Evolutionary conservation across 53 echinoderm and acorn worm genomes (phyloP).

Genomic region (Echinometra lucunter): DNA sequence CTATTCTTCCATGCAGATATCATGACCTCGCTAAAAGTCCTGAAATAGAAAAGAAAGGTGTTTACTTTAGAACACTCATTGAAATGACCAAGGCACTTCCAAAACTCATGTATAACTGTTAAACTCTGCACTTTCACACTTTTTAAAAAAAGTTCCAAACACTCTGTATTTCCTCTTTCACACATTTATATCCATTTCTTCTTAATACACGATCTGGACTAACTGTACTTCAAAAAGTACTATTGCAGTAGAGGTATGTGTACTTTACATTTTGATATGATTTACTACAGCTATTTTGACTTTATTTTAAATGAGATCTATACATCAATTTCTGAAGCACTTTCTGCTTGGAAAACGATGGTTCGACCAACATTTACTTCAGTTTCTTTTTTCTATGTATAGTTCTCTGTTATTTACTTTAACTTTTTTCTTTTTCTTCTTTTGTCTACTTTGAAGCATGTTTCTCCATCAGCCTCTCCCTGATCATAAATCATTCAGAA

Average conservation of each 20-base stretch:
- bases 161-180: neutral
- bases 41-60: neutral
- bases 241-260: neutral
- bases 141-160: no score
- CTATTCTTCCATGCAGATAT: neutral
- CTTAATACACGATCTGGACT: neutral
- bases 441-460: neutral
- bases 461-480: conserved; percentile 2
- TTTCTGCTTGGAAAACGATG: neutral
- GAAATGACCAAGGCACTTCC: conserved; percentile 30
- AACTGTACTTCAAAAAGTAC: neutral
- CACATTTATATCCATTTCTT: neutral
- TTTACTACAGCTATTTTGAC: neutral
- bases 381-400: no score
- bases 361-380: no score
- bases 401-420: no score
- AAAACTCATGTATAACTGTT: neutral
- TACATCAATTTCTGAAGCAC: neutral
- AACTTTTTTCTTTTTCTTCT: neutral
- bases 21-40: neutral
- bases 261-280: neutral
- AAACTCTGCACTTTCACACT: neutral
- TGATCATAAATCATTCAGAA: neutral
- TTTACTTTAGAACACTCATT: neutral
- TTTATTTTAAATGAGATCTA: neutral